These are phyloP conservation scores for Ostrea edulis DNA, from an alignment of 1,140 invertebrate genomes.

Conservation along the genomic window DNA sequence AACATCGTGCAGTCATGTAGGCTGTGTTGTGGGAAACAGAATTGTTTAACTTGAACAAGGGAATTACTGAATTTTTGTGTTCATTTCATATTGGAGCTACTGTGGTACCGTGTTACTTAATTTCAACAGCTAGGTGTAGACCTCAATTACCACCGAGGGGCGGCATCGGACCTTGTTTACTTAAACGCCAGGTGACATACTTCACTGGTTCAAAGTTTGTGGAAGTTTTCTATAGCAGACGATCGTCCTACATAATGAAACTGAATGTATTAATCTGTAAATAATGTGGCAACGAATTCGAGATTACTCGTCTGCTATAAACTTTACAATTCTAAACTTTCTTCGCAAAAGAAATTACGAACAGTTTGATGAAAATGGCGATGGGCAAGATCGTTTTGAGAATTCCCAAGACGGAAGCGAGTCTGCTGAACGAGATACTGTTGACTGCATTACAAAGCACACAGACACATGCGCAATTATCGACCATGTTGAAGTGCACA, in stretches of 20 bases:
- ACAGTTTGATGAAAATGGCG: slow-evolving; percentile 46
- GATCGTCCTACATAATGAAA: slow-evolving; percentile 12
- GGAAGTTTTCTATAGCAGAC: slow-evolving; percentile 12
- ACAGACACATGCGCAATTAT: slow-evolving; percentile 37
- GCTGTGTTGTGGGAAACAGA: neutral
- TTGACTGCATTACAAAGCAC: neutral
- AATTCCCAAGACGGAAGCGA: neutral
- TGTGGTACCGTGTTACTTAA: neutral
- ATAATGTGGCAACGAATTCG: slow-evolving; percentile 52
- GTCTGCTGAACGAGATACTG: neutral
- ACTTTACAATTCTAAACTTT: slow-evolving; percentile 35
- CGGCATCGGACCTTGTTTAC: neutral
- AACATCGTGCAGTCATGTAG: neutral
- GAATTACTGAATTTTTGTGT: neutral
- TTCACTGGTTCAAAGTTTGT: slow-evolving; percentile 24
- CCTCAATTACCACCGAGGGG: neutral
- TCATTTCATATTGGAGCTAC: neutral
- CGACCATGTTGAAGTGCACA: slow-evolving; percentile 3
- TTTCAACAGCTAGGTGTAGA: neutral
- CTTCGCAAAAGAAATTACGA: slow-evolving; percentile 48
- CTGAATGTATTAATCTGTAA: neutral
- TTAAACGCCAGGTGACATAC: slow-evolving; percentile 16
- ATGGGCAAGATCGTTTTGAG: neutral
- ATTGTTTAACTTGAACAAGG: neutral
- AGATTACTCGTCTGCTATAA: slow-evolving; percentile 40